These are phyloP conservation scores for Cyrtorhinus lividipennis DNA, from an alignment of 1,140 invertebrate species.

Conservation along the genomic window DNA sequence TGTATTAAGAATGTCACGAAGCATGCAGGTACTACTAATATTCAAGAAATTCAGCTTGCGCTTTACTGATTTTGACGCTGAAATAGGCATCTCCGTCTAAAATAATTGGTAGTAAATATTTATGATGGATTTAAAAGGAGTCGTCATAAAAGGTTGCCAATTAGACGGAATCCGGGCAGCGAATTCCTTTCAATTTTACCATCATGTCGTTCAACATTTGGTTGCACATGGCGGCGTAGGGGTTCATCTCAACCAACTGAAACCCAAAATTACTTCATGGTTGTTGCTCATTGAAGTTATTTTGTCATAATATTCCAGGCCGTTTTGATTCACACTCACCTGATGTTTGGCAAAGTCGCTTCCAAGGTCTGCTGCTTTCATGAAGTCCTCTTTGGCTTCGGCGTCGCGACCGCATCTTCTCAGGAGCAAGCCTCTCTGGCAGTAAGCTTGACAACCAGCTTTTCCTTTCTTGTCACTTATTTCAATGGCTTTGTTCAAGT, in stretches of 20 bases:
- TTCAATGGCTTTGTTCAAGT: slow-evolving; percentile 55
- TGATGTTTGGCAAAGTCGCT: slow-evolving; percentile 67
- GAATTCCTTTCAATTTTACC: slow-evolving; percentile 29
- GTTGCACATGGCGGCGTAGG: slow-evolving; percentile 80
- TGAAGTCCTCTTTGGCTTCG: slow-evolving; percentile 55
- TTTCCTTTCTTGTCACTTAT: slow-evolving; percentile 45
- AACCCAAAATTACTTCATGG: too few relatives aligned
- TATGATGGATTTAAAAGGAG: too few relatives aligned
- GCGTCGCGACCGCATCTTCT: slow-evolving; percentile 42
- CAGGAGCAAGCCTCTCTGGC: slow-evolving; percentile 60
- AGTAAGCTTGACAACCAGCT: slow-evolving; percentile 55
- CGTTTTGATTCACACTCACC: slow-evolving; percentile 28
- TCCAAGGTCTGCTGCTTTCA: slow-evolving; percentile 54
- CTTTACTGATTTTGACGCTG: too few relatives aligned
- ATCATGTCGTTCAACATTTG: slow-evolving; percentile 70
- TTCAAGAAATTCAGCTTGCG: too few relatives aligned
- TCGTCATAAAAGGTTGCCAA: too few relatives aligned
- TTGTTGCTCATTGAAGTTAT: background rate
- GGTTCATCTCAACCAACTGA: slow-evolving; percentile 63
- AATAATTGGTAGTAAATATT: too few relatives aligned
- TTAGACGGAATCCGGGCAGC: too few relatives aligned
- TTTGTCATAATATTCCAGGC: background rate
- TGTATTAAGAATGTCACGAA: too few relatives aligned
- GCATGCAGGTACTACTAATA: too few relatives aligned
- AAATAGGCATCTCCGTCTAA: too few relatives aligned